These are phyloP conservation scores for Stylophora pistillata DNA, from an alignment of 64 coral and sea anemone genomes.

Conservation along the genomic window DNA sequence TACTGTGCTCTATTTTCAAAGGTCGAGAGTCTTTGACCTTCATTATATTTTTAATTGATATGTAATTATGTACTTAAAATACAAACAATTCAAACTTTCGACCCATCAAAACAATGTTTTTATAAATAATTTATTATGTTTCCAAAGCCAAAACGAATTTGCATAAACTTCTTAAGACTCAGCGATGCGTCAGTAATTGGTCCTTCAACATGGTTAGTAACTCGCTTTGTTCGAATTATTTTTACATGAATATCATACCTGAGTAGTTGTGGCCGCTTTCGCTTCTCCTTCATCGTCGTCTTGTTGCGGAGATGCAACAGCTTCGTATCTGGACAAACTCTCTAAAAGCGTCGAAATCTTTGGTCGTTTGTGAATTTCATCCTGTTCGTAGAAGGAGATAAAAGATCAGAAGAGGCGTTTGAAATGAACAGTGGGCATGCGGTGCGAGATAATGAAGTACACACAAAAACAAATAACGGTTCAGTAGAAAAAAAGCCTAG, in stretches of 20 bases:
- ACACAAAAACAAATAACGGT: neutral
- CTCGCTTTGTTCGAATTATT: neutral
- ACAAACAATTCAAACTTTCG: neutral
- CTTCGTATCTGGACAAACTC: constrained; percentile 82
- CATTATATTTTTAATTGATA: neutral
- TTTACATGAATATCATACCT: neutral
- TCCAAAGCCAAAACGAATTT: constrained; percentile 11
- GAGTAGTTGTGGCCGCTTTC: constrained; percentile 44
- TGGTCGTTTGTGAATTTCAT: constrained; percentile 83
- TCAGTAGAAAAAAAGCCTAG: neutral
- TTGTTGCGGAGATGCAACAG: constrained; percentile 60
- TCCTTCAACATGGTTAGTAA: neutral
- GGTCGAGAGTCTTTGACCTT: neutral
- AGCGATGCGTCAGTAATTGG: neutral
- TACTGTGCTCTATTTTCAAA: neutral
- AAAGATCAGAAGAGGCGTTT: neutral
- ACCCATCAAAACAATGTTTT: neutral
- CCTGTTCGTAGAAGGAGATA: constrained; percentile 36
- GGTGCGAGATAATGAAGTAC: neutral
- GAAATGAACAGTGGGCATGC: constrained; percentile 9
- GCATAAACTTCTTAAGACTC: neutral
- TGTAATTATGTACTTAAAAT: neutral
- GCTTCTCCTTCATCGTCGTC: constrained; percentile 65
- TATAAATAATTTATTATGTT: constrained; percentile 17
- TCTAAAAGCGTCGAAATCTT: constrained; percentile 82